Percentiles rank a stretch among this genome's conserved stretches.
phyloP scores from a whole-genome alignment of 2,888 invertebrate species.

The Physocephala rufipes region DNA sequence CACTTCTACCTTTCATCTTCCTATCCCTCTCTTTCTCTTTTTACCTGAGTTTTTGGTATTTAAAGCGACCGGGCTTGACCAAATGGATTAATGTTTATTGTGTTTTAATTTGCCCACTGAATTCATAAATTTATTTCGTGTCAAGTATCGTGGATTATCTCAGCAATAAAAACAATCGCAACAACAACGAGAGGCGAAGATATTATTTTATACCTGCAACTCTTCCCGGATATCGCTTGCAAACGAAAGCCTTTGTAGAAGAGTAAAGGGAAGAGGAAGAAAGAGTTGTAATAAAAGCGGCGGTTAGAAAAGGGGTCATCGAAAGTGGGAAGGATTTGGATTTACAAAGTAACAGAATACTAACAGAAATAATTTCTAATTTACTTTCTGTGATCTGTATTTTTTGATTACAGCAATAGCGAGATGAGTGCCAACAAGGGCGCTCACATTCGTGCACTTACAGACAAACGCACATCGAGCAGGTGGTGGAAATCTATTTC shows the following conservation, averaged over 20 bases:
- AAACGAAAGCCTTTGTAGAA: background rate
- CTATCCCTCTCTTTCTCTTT: background rate
- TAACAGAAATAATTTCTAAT: slow-evolving; percentile 56
- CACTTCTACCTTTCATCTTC: background rate
- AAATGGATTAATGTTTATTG: slow-evolving; percentile 55
- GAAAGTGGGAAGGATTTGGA: no score
- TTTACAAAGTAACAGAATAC: background rate
- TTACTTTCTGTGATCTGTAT: slow-evolving; percentile 62
- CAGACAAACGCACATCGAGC: background rate
- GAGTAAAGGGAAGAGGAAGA: background rate
- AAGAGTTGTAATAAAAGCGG: no score
- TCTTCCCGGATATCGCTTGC: background rate
- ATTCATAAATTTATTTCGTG: slow-evolving; percentile 54
- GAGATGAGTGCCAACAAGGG: background rate
- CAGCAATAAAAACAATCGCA: slow-evolving; percentile 26
- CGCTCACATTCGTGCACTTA: background rate
- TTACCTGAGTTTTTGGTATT: background rate
- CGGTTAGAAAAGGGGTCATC: no score
- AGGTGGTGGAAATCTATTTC: slow-evolving; percentile 33
- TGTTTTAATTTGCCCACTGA: slow-evolving; percentile 60
- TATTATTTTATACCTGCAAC: slow-evolving; percentile 28
- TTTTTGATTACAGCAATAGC: slow-evolving; percentile 53
- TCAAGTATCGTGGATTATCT: slow-evolving; percentile 7
- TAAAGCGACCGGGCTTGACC: slow-evolving; percentile 21
- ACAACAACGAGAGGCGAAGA: slow-evolving; percentile 3